A percentile compares a stretch with the other conserved stretches of the same genome.
Evolutionary conservation across 2,797 vertebrate species (phyloP).

Genomic region (Galagoides demidoff): DNA sequence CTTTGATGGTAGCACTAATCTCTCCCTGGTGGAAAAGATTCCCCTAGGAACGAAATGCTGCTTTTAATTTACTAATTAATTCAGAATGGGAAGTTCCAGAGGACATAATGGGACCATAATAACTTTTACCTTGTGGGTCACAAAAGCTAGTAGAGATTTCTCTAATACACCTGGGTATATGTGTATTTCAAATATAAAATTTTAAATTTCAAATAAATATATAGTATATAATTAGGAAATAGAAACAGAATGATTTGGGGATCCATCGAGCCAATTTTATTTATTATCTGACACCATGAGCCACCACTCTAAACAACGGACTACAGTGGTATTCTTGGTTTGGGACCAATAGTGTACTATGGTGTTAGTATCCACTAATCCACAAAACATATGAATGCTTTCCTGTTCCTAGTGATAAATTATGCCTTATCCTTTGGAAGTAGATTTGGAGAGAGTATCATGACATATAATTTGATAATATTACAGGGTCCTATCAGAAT

Average conservation of each 20-base stretch:
- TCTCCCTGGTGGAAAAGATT: background rate
- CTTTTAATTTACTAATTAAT: constrained; percentile 28
- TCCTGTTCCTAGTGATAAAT: background rate
- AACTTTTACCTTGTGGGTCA: background rate
- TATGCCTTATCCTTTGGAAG: background rate
- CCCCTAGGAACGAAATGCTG: background rate
- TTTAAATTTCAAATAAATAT: background rate
- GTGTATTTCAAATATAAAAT: background rate
- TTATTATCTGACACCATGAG: background rate
- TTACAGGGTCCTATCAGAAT: background rate
- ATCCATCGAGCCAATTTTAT: background rate
- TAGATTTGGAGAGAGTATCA: background rate
- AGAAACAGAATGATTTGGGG: background rate
- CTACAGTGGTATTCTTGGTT: background rate
- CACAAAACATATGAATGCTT: background rate
- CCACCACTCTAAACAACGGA: background rate
- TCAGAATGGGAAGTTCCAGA: background rate
- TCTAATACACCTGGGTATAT: background rate
- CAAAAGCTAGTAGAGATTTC: background rate
- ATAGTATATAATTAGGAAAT: background rate
- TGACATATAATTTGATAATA: background rate
- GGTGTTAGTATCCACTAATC: background rate
- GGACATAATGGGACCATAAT: background rate
- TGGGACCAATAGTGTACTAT: background rate
- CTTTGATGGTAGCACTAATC: background rate